Conservation (phyloP, 2,797 vertebrate genomes). For the Rhynchotus rufescens region DNA sequence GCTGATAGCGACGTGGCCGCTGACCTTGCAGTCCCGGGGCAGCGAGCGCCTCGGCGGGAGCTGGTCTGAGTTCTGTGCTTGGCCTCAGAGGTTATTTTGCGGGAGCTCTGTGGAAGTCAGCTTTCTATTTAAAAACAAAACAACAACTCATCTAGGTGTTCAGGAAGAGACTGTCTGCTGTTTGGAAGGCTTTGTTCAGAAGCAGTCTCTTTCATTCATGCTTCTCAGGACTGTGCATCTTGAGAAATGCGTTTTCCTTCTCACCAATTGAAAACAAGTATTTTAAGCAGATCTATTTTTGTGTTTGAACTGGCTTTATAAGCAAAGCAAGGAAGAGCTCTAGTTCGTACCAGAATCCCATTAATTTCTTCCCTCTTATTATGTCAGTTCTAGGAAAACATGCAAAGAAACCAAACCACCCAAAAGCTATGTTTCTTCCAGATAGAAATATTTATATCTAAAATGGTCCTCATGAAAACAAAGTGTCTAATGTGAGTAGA, state of each 20-base stretch:
- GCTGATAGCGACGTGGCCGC: conserved; percentile 65
- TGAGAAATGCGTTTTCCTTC: neutral
- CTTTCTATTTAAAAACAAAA: conserved; percentile 24
- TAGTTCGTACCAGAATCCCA: neutral
- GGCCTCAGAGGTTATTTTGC: conserved; percentile 59
- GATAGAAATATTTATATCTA: conserved; percentile 36
- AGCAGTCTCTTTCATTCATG: neutral
- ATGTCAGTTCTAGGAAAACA: neutral
- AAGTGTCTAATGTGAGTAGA: neutral
- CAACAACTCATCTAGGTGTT: neutral
- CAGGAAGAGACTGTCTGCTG: neutral
- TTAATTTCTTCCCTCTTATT: neutral
- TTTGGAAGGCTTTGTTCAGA: neutral
- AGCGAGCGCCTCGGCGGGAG: conserved; percentile 62
- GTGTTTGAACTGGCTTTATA: neutral
- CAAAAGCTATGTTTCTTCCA: conserved; percentile 6
- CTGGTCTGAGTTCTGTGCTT: conserved; percentile 71
- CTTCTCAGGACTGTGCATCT: neutral
- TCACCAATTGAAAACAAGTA: neutral
- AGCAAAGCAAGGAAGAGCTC: neutral
- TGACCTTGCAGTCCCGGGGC: conserved; percentile 69
- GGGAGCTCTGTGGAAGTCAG: conserved; percentile 24
- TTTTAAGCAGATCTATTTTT: neutral
- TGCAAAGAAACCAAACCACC: neutral
- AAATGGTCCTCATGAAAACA: neutral